phyloP scores from a whole-genome alignment of 2,113 vertebrate genomes.

The Heteronetta atricapilla region DNA sequence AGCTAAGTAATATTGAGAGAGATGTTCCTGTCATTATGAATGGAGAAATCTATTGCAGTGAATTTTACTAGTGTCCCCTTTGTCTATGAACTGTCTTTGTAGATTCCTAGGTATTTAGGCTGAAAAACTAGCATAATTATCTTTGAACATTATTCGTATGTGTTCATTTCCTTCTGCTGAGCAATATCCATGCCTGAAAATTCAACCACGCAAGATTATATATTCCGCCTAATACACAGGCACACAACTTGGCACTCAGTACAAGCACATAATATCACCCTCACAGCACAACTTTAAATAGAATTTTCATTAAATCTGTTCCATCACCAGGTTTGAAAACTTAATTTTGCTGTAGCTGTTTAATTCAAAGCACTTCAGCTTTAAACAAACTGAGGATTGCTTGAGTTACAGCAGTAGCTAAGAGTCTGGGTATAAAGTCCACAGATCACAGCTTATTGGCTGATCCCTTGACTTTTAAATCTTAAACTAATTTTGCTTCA shows the following conservation, averaged over 20 bases:
- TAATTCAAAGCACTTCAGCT: not conserved
- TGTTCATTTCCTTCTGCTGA: constrained; percentile 55
- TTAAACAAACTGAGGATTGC: not conserved
- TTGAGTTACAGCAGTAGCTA: not conserved
- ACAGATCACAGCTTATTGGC: not conserved
- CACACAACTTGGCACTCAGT: not conserved
- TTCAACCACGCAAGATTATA: not conserved
- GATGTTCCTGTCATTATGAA: constrained; percentile 80
- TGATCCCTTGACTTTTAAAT: not conserved
- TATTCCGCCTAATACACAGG: not conserved
- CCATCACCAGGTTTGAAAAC: not conserved
- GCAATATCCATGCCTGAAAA: not conserved
- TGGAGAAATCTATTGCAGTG: constrained; percentile 77
- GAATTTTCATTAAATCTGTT: not conserved
- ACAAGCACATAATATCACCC: not conserved
- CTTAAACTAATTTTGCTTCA: not conserved
- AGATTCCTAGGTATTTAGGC: constrained; percentile 75
- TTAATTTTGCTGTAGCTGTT: not conserved
- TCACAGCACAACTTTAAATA: constrained; percentile 35
- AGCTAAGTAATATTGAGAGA: constrained; percentile 92
- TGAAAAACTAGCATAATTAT: constrained; percentile 71
- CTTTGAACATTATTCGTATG: constrained; percentile 17
- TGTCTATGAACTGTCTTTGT: constrained; percentile 74
- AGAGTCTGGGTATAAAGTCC: not conserved
- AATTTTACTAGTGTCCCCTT: constrained; percentile 74